Conservation (phyloP, 2,888 invertebrate species). For the Bellardia pandia region DNA sequence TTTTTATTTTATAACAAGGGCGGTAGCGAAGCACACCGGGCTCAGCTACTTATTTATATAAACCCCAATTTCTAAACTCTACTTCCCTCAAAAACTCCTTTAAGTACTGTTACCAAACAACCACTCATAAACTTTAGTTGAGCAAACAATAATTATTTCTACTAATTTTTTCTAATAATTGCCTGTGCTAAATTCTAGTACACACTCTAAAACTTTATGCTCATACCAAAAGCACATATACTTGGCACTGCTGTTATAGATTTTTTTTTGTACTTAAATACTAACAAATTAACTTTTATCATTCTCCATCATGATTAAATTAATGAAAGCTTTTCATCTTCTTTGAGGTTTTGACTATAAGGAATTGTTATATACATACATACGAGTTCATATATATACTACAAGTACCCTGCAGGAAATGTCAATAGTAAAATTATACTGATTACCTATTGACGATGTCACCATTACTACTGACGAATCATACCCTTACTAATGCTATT, state of each 20-base stretch:
- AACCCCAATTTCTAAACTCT: background rate
- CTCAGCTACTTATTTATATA: too few species aligned
- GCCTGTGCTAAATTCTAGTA: background rate
- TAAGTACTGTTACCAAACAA: background rate
- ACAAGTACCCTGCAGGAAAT: too few species aligned
- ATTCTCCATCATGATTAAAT: constrained; percentile 65
- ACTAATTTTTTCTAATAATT: background rate
- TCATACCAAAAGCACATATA: background rate
- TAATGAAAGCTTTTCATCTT: constrained; percentile 70
- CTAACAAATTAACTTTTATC: constrained; percentile 70
- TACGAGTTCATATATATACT: background rate
- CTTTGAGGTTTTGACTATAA: constrained; percentile 54
- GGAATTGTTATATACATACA: background rate
- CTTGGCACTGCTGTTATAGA: background rate
- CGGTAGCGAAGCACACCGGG: too few species aligned
- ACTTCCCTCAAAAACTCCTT: constrained; percentile 17
- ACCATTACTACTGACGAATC: too few species aligned
- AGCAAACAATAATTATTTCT: constrained; percentile 45
- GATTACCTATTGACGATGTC: too few species aligned
- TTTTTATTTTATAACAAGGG: too few species aligned
- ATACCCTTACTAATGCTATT: too few species aligned
- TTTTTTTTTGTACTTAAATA: constrained; percentile 32
- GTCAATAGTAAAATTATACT: too few species aligned
- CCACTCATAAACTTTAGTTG: constrained; percentile 9
- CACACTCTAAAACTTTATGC: background rate